Evolutionary conservation across 2,113 vertebrate species (phyloP), one percentile per base, ranked within the genome.

Genomic region (Pseudorectes ferrugineus): DNA sequence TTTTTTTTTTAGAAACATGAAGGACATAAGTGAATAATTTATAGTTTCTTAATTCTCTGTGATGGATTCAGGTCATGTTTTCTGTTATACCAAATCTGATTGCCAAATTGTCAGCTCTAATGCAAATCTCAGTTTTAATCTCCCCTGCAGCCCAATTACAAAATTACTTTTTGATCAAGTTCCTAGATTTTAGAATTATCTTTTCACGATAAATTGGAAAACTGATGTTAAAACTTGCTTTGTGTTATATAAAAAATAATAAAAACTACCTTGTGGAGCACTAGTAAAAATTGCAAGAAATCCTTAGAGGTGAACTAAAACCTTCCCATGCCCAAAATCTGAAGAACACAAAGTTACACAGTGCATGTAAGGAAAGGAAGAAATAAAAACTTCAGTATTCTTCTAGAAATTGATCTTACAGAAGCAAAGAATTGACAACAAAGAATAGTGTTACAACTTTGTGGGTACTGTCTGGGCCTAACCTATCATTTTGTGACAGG

Each of bases 21-120:
- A 95, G 76, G 79, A 91, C 77, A 70, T 28, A 85, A 90, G 72
- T 46, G 59, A 96, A 91, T 94, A 85, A 92, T 92, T 92, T 92
- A 45, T 54, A 75, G 55, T 93, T 94, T 90, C 94, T 80, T 96
- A 97, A 97, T 97, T 95, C 87, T 75, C 73, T 58, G 23, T 91
- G 96, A 96, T 95, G 65, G 92, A 97, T 96, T 97, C 96, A 94
- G 96, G 91, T 96, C 96, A 97, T 97, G 85, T 94, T 96, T 95
- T 85, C 78, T 94, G 77, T 93, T 93, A 59, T 26, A 91, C 85
- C 85, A 95, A 71, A 88, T 91, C 67, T 94, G 91, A 95, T 92
- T 96, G 97, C 95, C 94, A 96, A 95, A 96, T 95, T 97, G 97
- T 96, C 95, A 95, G 59, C 63, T 96, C 57, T 87, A 93, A 97